A percentile compares a stretch with the other conserved stretches of the same genome.
Conservation (phyloP, 2,797 vertebrate species). For the Spinus olivaceus region DNA sequence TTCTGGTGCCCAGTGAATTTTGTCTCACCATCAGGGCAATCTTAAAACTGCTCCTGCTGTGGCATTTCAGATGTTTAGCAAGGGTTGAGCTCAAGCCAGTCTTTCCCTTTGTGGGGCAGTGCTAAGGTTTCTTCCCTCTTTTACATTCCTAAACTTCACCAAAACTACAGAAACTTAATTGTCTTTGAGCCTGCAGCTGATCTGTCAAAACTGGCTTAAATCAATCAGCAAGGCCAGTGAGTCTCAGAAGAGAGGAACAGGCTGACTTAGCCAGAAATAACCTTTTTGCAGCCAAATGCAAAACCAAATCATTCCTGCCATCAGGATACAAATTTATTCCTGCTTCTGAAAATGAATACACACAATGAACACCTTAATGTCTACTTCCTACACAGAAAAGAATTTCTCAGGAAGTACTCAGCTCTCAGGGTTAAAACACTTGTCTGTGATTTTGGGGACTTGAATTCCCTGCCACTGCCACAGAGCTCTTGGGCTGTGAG, state of each 20-base stretch:
- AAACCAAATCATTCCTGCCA: neutral
- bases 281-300: neutral
- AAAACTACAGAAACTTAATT: neutral
- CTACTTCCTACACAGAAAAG: neutral
- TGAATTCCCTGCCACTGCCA: neutral
- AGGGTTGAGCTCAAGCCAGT: neutral
- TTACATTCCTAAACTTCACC: neutral
- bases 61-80: neutral
- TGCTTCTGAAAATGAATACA: neutral
- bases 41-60: neutral
- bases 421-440: neutral
- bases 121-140: neutral
- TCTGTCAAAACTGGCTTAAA: neutral
- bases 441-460: neutral
- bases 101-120: neutral
- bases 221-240: neutral
- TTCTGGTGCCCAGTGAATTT: neutral
- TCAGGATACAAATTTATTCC: neutral
- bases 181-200: neutral
- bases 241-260: neutral
- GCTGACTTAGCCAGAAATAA: neutral
- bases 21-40: neutral
- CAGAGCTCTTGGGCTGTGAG: neutral
- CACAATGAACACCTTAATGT: neutral
- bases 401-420: neutral